A percentile compares a stretch with the other conserved stretches of the same genome.
phyloP scores from a whole-genome alignment of 2,797 vertebrate species.

The Poecile montanus region DNA sequence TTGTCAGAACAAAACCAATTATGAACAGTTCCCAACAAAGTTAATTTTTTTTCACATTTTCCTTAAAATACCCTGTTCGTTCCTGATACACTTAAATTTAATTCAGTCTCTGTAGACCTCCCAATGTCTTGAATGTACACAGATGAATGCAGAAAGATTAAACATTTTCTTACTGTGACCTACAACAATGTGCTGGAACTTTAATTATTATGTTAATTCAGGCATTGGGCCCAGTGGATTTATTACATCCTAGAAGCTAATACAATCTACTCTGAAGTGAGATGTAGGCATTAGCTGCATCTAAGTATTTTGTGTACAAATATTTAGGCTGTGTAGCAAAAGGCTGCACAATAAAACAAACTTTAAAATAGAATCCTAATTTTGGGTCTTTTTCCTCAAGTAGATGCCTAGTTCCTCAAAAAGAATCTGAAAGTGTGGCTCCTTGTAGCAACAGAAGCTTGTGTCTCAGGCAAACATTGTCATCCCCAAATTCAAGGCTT shows the following conservation, averaged over 20 bases:
- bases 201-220: constrained; percentile 75
- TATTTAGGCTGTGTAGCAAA: background rate
- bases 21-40: constrained; percentile 15
- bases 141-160: constrained; percentile 68
- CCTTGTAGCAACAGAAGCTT: background rate
- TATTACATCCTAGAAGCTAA: constrained; percentile 47
- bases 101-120: constrained; percentile 35
- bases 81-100: constrained; percentile 46
- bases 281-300: background rate
- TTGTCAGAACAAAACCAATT: constrained; percentile 38
- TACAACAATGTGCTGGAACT: constrained; percentile 53
- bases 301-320: background rate
- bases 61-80: constrained; percentile 36
- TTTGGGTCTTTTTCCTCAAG: background rate
- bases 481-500: background rate
- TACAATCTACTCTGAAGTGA: constrained; percentile 18
- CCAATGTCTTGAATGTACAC: constrained; percentile 17
- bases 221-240: constrained; percentile 35
- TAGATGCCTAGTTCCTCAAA: background rate
- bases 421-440: background rate
- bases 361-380: background rate
- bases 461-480: background rate
- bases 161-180: constrained; percentile 62
- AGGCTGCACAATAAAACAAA: background rate
- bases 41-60: constrained; percentile 48